Percentiles rank a stretch among this genome's conserved stretches.
Evolutionary conservation across 2,113 vertebrate species (phyloP).

Genomic region (Gasterosteus aculeatus): DNA sequence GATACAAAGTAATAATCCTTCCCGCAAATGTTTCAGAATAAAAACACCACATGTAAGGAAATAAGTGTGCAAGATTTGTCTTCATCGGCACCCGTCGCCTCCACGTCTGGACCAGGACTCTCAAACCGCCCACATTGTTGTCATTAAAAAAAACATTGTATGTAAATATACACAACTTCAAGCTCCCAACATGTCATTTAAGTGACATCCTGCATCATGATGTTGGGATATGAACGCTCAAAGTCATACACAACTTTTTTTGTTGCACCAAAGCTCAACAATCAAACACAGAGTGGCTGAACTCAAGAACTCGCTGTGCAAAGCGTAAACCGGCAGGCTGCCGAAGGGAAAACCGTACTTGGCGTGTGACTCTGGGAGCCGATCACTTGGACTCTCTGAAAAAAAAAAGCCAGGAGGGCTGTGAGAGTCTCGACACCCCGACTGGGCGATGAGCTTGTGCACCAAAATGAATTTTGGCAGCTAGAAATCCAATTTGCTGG

Average conservation of each 20-base stretch:
- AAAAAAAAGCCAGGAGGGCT: background rate
- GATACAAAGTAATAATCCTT: background rate
- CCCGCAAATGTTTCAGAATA: background rate
- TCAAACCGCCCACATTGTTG: no score
- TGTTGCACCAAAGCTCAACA: background rate
- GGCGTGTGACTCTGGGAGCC: no score
- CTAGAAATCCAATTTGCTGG: conserved; percentile 23
- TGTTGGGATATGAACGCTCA: background rate
- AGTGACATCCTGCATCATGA: background rate
- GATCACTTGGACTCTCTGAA: no score
- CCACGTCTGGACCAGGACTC: no score
- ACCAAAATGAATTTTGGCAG: background rate
- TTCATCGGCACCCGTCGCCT: no score
- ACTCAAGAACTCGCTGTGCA: background rate
- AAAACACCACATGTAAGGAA: background rate
- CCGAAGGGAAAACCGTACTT: background rate
- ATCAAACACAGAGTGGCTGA: background rate
- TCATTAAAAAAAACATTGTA: no score
- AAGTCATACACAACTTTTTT: no score
- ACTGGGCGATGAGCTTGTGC: background rate
- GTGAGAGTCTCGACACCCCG: background rate
- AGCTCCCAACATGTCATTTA: background rate
- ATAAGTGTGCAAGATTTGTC: no score
- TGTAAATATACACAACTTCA: no score
- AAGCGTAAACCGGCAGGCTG: background rate